These are phyloP conservation scores for Drosophila punjabiensis DNA, from an alignment of 1,140 invertebrate species.

Conservation along the genomic window DNA sequence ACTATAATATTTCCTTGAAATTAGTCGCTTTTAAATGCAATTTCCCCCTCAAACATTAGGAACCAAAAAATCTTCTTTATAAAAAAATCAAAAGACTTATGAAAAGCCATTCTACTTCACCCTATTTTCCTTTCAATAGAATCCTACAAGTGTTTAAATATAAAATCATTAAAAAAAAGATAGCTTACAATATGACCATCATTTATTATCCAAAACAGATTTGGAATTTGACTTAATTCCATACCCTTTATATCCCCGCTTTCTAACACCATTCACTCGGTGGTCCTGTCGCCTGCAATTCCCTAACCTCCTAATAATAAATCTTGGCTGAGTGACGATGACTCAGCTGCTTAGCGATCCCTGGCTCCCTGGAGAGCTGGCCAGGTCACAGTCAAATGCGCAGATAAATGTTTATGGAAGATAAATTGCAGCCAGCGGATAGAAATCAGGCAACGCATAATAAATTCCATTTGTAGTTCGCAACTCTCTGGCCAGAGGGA, in stretches of 20 bases:
- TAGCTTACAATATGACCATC: not conserved
- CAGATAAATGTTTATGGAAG: constrained; percentile 73
- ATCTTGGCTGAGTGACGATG: constrained; percentile 37
- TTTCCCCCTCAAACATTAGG: not conserved
- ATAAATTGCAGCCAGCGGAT: constrained; percentile 73
- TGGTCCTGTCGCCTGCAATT: constrained; percentile 6
- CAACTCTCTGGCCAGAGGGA: constrained; percentile 35
- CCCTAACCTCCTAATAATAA: constrained; percentile 31
- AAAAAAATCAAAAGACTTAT: not conserved
- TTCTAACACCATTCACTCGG: constrained; percentile 1
- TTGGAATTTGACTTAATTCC: not conserved
- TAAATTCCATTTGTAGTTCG: constrained; percentile 73
- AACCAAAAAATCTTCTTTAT: not conserved
- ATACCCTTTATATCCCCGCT: not conserved
- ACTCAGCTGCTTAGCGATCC: constrained; percentile 48
- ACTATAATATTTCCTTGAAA: not conserved
- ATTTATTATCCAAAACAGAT: not conserved
- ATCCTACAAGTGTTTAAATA: not conserved
- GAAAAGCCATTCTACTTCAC: not conserved
- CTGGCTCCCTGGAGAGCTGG: constrained; percentile 19
- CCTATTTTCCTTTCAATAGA: not conserved
- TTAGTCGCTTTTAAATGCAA: not conserved
- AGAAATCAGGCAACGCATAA: constrained; percentile 70
- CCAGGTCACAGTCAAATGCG: constrained; percentile 62
- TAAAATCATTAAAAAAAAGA: not conserved